Percentiles rank a stretch among this genome's conserved stretches.
phyloP scores from a whole-genome alignment of 1,140 invertebrate species.

The Maconellicoccus hirsutus region DNA sequence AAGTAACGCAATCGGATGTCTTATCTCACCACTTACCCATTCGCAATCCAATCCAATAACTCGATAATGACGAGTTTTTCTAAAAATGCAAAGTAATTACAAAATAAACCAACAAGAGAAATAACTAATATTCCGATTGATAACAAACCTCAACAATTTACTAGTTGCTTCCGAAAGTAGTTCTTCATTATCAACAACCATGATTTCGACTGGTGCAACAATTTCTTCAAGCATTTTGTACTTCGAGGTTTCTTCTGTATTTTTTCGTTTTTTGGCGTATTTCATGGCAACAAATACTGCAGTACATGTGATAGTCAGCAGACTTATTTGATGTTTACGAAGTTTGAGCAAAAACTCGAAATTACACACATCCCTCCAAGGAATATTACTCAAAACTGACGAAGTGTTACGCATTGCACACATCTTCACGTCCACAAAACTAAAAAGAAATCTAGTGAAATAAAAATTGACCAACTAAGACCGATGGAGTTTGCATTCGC shows the following conservation, averaged over 20 bases:
- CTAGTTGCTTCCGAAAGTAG: slow-evolving; percentile 1
- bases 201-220: background rate
- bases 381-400: background rate
- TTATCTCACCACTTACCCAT: slow-evolving; percentile 45
- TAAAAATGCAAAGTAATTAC: background rate
- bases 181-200: slow-evolving; percentile 18
- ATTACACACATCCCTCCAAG: background rate
- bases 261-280: background rate
- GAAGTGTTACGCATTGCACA: background rate
- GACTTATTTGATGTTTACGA: background rate
- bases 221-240: background rate
- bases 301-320: background rate
- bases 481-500: no score
- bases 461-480: no score
- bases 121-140: background rate
- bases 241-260: background rate
- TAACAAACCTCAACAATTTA: slow-evolving; percentile 18
- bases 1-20: slow-evolving; percentile 45
- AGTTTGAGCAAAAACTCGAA: background rate
- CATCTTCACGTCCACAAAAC: background rate
- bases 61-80: background rate
- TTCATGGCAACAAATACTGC: background rate
- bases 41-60: slow-evolving; percentile 56
- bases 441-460: no score
- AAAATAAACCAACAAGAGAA: background rate